Evolutionary conservation across 2,888 invertebrate genomes (phyloP).

Genomic region (Unio pictorum): DNA sequence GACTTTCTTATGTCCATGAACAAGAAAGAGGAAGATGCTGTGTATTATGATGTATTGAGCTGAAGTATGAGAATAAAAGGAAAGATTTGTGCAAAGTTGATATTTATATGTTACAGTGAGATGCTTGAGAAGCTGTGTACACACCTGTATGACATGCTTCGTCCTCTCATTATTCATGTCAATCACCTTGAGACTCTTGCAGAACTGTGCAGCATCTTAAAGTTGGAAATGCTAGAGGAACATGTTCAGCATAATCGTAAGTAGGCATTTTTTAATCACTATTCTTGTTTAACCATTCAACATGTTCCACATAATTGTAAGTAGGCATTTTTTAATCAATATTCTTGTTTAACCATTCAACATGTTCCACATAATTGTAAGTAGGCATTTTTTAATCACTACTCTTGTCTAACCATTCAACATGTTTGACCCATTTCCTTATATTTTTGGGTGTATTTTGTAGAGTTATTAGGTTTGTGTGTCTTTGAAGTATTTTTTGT

Average conservation of each 20-base stretch:
- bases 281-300: constrained; percentile 63
- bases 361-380: constrained; percentile 88
- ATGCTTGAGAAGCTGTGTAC: constrained; percentile 90
- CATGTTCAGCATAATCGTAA: constrained; percentile 88
- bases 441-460: no score
- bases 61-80: background rate
- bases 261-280: constrained; percentile 51
- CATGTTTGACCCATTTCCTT: no score
- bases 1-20: no score
- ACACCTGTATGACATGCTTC: constrained; percentile 89
- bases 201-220: constrained; percentile 90
- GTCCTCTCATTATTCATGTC: constrained; percentile 95
- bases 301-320: constrained; percentile 88
- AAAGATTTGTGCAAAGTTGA: background rate
- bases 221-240: constrained; percentile 87
- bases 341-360: constrained; percentile 63
- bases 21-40: no score
- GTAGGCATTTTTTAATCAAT: constrained; percentile 51
- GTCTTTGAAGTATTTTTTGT: no score
- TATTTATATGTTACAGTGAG: constrained; percentile 58
- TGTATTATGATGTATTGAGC: background rate
- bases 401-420: no score
- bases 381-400: constrained; percentile 51
- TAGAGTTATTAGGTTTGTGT: no score
- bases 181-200: constrained; percentile 97